Percentiles rank a stretch among this genome's conserved stretches.
phyloP scores from a whole-genome alignment of 2,113 vertebrate genomes.

The Cnemophilus loriae region DNA sequence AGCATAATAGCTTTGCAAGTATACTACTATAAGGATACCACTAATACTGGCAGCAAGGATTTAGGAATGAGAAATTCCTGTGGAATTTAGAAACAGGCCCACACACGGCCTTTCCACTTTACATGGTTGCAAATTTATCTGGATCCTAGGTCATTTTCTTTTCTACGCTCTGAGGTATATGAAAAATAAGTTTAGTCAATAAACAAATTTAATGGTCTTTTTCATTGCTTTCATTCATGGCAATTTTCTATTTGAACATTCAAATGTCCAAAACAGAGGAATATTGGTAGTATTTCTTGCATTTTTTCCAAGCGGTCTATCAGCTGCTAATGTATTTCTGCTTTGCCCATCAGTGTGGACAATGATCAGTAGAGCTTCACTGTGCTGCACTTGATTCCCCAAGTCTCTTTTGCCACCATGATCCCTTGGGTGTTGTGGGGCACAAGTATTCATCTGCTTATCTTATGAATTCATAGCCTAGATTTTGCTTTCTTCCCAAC shows the following conservation, averaged over 20 bases:
- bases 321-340: background rate
- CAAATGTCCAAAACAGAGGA: background rate
- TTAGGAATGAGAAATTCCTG: background rate
- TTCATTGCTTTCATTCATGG: background rate
- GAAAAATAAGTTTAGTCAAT: background rate
- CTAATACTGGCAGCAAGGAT: background rate
- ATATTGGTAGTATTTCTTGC: background rate
- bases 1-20: background rate
- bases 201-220: background rate
- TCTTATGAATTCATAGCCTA: background rate
- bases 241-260: background rate
- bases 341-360: background rate
- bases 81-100: background rate
- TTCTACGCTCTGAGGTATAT: background rate
- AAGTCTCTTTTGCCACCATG: background rate
- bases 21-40: background rate
- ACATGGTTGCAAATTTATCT: background rate
- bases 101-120: background rate
- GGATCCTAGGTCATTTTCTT: background rate
- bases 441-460: background rate
- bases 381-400: background rate
- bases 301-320: background rate
- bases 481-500: background rate
- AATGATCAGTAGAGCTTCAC: background rate
- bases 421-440: background rate